Percentiles rank a stretch among this genome's conserved stretches.
These are phyloP conservation scores for Andrena dorsata DNA, from an alignment of 2,888 invertebrate genomes.

Conservation along the genomic window DNA sequence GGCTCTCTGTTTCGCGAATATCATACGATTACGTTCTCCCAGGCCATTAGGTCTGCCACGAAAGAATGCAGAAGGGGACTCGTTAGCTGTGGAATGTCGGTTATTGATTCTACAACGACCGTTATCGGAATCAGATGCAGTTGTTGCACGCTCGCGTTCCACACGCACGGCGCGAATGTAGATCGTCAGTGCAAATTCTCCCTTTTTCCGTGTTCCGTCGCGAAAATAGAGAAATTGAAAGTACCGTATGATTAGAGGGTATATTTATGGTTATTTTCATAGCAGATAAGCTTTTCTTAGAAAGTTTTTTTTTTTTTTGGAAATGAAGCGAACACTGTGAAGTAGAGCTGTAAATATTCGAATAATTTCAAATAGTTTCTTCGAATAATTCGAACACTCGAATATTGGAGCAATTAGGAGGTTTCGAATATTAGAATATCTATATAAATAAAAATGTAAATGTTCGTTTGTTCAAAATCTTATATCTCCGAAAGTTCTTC, in stretches of 20 bases:
- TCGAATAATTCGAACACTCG: no score
- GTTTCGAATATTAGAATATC: no score
- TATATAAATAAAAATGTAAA: no score
- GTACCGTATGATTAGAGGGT: neutral
- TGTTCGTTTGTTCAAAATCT: no score
- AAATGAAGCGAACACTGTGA: no score
- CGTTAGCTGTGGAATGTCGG: constrained; percentile 67
- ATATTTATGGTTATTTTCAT: no score
- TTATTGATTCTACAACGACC: constrained; percentile 60
- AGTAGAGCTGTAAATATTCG: no score
- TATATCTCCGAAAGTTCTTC: no score
- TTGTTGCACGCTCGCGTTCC: constrained; percentile 12
- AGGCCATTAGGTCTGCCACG: constrained; percentile 49
- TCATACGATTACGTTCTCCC: constrained; percentile 65
- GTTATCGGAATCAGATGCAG: constrained; percentile 47
- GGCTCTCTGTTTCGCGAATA: constrained; percentile 65
- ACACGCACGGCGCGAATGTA: neutral
- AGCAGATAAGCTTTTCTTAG: no score
- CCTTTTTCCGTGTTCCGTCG: neutral
- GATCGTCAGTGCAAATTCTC: neutral
- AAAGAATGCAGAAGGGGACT: constrained; percentile 64
- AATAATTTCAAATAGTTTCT: no score
- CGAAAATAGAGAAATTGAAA: constrained; percentile 11
- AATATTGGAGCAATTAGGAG: no score
- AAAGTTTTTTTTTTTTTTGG: no score